phyloP scores from a whole-genome alignment of 2,113 vertebrate species.

The Puma concolor region DNA sequence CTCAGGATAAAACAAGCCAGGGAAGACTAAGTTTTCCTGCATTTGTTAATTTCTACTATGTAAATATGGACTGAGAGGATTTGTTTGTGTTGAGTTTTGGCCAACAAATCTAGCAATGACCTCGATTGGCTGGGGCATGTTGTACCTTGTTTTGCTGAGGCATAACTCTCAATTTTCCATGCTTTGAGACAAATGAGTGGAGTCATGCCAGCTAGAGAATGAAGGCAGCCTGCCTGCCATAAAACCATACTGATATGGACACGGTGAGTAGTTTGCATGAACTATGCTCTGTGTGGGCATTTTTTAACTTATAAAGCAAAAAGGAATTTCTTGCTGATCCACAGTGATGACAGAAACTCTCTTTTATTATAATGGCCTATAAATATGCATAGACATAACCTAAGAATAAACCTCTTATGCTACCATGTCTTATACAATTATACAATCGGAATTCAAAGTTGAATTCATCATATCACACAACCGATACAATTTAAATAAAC shows the following conservation, averaged over 20 bases:
- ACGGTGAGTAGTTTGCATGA: neutral
- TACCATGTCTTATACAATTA: neutral
- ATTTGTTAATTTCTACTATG: conserved; percentile 34
- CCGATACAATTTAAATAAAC: neutral
- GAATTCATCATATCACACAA: conserved; percentile 30
- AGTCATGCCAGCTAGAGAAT: neutral
- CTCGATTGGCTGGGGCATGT: neutral
- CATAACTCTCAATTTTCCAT: neutral
- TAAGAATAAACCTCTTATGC: neutral
- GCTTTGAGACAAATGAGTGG: neutral
- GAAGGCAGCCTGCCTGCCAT: neutral
- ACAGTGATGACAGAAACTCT: conserved; percentile 34
- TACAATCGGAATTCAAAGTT: conserved; percentile 20
- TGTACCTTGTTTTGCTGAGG: neutral
- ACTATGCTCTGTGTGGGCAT: neutral
- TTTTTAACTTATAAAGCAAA: neutral
- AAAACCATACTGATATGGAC: neutral
- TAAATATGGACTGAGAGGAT: neutral
- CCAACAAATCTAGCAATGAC: neutral
- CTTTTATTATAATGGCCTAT: neutral
- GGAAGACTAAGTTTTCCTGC: neutral
- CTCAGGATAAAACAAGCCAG: neutral
- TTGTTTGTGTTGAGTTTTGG: conserved; percentile 29
- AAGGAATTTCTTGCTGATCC: neutral
- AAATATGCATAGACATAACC: neutral